phyloP scores from a whole-genome alignment of 2,797 vertebrate genomes.

The Gymnothorax javanicus region DNA sequence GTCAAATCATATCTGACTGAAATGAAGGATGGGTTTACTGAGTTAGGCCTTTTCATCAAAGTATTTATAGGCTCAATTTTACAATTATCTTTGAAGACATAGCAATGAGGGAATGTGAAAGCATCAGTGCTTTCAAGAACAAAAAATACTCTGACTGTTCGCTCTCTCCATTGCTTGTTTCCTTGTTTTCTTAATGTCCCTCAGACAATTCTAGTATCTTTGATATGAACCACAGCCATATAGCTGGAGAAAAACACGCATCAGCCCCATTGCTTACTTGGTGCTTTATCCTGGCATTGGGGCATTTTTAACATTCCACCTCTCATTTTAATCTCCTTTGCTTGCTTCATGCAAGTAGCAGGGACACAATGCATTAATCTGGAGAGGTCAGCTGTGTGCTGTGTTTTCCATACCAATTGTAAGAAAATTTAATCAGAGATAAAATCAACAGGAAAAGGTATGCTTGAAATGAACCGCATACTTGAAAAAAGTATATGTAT shows the following conservation, averaged over 20 bases:
- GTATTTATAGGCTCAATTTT: neutral
- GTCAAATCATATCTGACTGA: neutral
- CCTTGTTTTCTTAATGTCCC: neutral
- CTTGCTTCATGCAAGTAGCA: slow-evolving; percentile 54
- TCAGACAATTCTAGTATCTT: slow-evolving; percentile 11
- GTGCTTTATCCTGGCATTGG: slow-evolving; percentile 59
- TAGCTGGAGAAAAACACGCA: slow-evolving; percentile 53
- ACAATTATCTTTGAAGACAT: neutral
- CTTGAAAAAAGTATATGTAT: slow-evolving; percentile 24
- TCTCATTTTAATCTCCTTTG: slow-evolving; percentile 73
- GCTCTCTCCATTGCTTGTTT: neutral
- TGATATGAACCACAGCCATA: slow-evolving; percentile 22
- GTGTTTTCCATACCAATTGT: slow-evolving; percentile 64
- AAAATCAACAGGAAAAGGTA: slow-evolving; percentile 26
- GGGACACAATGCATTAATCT: slow-evolving; percentile 68
- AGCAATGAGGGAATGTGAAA: neutral
- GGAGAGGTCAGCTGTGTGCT: slow-evolving; percentile 65
- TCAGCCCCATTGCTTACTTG: slow-evolving; percentile 42
- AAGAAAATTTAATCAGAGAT: slow-evolving; percentile 50
- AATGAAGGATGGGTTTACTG: neutral
- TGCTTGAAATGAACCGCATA: slow-evolving; percentile 51
- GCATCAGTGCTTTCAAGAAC: neutral
- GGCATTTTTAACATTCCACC: slow-evolving; percentile 69
- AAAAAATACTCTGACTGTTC: neutral
- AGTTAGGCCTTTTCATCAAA: neutral